Conservation (phyloP, 2,113 vertebrate genomes). For the Lathamus discolor region DNA sequence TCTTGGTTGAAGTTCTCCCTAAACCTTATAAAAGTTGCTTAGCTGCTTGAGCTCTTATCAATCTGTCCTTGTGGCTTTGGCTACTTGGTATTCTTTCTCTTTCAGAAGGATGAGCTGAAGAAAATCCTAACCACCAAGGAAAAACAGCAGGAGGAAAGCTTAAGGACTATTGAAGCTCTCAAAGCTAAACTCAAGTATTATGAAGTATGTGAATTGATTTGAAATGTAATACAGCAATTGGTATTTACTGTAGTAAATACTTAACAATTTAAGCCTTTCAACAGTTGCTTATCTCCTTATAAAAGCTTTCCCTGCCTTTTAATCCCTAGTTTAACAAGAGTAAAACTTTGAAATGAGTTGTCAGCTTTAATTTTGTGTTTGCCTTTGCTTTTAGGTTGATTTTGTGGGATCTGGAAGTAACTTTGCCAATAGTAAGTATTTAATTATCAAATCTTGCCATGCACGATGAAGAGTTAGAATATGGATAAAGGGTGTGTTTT, state of each 20-base stretch:
- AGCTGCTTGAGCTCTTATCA: background rate
- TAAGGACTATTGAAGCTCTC: slow-evolving; percentile 84
- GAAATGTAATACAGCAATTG: background rate
- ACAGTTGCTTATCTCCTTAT: background rate
- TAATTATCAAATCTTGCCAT: background rate
- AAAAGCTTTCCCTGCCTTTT: background rate
- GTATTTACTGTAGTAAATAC: background rate
- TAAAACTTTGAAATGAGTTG: background rate
- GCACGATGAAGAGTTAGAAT: background rate
- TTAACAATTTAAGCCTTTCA: background rate
- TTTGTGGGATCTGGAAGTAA: slow-evolving; percentile 59
- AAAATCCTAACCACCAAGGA: slow-evolving; percentile 79
- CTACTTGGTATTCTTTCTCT: background rate
- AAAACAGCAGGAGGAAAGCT: slow-evolving; percentile 88
- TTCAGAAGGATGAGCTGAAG: slow-evolving; percentile 89
- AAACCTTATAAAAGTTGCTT: background rate
- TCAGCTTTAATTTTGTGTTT: background rate
- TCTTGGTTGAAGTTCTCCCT: background rate
- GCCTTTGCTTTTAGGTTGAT: slow-evolving; percentile 66
- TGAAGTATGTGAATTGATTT: slow-evolving; percentile 76
- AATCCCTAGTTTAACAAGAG: background rate
- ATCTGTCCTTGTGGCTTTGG: background rate
- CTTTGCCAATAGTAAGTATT: slow-evolving; percentile 68
- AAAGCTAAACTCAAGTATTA: slow-evolving; percentile 87
- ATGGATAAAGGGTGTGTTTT: accelerated